phyloP scores from a whole-genome alignment of 2,888 invertebrate genomes.

The Pachliopta kotzebuea region DNA sequence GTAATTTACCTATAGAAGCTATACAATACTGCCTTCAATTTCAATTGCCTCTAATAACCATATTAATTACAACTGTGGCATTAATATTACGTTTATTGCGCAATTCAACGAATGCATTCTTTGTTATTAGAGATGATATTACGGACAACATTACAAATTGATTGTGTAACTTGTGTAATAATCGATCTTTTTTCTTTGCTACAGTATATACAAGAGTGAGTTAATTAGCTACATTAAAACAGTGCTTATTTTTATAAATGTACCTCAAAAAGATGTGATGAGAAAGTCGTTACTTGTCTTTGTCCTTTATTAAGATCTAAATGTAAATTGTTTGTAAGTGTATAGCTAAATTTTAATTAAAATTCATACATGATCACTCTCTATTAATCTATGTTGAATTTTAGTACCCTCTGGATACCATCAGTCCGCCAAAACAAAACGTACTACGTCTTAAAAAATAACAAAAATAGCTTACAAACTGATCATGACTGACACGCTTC shows the following conservation, averaged over 20 bases:
- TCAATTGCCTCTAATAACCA: conserved; percentile 9
- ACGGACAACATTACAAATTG: conserved; percentile 7
- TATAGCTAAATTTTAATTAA: background rate
- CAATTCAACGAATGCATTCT: conserved; percentile 15
- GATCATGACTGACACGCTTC: conserved; percentile 37
- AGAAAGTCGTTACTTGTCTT: too few species aligned
- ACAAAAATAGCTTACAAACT: conserved; percentile 54
- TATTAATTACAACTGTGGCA: conserved; percentile 22
- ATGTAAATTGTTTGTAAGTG: too few species aligned
- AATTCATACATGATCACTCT: background rate
- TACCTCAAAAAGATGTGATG: background rate
- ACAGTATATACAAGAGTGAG: background rate
- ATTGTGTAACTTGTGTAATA: conserved; percentile 16
- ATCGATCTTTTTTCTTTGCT: background rate
- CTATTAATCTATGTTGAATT: conserved; percentile 32
- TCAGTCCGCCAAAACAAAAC: conserved; percentile 44
- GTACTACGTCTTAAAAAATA: conserved; percentile 43
- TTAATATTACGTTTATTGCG: conserved; percentile 19
- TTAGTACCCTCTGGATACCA: conserved; percentile 54
- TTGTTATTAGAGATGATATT: conserved; percentile 12
- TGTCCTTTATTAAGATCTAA: too few species aligned
- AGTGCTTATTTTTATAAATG: background rate
- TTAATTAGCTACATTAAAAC: background rate
- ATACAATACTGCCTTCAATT: conserved; percentile 8
- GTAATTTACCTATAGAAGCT: conserved; percentile 27